Evolutionary conservation across 2,888 invertebrate genomes (phyloP), one percentile per base, ranked within the genome.

Genomic region (Ametastegia equiseti): DNA sequence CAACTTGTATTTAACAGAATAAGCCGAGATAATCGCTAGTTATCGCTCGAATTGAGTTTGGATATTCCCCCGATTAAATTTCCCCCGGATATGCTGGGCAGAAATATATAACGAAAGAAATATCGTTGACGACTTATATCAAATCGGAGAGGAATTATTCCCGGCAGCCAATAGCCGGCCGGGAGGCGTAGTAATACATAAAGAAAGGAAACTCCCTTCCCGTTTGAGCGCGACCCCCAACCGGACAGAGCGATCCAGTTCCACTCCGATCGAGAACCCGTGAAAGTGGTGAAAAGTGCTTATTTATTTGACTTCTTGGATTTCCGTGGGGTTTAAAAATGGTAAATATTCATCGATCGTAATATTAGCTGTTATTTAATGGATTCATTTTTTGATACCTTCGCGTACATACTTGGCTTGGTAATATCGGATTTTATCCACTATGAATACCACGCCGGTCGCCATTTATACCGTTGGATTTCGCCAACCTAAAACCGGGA

Each of bases 121-220:
- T 39, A 23, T 9, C 42, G 42, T 42, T 6, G 5, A 9, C 23
- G 50, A 23, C 27, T 15, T 23, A 47, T 30, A 47, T 47, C 9
- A 23, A 1, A 47, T n/a, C n/a, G 47, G 36, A 71, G n/a, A 19
- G 45, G 42, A 78, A 78, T 78, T 60, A 36, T 57, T 78, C 30
- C 23, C 19, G 39, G 36, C 73, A 39, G 30, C 79, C 81, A 78
- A 81, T 78, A 63, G 45, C 36, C 19, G 2, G 23, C 81, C 82
- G 87, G 86, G 83, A 86, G 86, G 88, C 87, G 89, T 86, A 87
- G 86, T 86, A 84, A 88, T 88, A 88, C 88, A 87, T 83, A 80
- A 30, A 19, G 33, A 47, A 89, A 89, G 90, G 89, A 91, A 88
- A 89, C 91, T 90, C 91, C 90, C 90, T 90, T 90, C 89, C 88